A percentile compares a stretch with the other conserved stretches of the same genome.
Conservation (phyloP, 2,113 vertebrate species). For the Grus americana region DNA sequence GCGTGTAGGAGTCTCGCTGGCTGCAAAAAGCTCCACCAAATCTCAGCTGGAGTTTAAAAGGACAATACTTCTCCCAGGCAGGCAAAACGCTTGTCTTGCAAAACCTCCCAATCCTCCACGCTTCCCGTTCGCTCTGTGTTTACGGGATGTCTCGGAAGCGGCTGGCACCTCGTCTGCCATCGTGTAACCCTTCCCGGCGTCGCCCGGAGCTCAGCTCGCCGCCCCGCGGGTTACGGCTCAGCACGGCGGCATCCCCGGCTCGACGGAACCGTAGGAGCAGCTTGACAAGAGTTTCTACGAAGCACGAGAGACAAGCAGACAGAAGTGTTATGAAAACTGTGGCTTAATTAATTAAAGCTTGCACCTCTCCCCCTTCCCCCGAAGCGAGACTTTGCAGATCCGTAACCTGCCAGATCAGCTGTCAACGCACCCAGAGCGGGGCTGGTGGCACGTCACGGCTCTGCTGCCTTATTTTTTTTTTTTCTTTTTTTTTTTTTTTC, state of each 20-base stretch:
- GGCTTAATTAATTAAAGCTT: constrained; percentile 25
- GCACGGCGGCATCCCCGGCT: neutral
- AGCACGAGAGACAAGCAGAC: constrained; percentile 4
- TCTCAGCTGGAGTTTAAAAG: neutral
- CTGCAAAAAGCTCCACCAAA: neutral
- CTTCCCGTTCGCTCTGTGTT: neutral
- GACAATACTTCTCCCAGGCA: neutral
- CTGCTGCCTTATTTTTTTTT: neutral
- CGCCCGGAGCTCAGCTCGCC: neutral
- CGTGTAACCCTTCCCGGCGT: neutral
- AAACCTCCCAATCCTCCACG: neutral
- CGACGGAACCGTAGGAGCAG: neutral
- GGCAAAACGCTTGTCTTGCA: neutral
- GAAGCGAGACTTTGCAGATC: neutral
- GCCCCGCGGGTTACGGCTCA: neutral
- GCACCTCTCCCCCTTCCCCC: neutral
- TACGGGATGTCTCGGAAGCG: neutral
- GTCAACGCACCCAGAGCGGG: neutral
- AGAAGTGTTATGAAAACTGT: constrained; percentile 64
- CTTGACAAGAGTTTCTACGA: neutral
- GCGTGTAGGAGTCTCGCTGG: neutral
- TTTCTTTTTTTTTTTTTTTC: neutral
- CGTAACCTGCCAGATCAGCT: constrained; percentile 23
- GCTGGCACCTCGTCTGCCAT: neutral
- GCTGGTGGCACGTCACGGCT: neutral